Conservation (phyloP, 2,113 vertebrate species). For the Prunella fulvescens region DNA sequence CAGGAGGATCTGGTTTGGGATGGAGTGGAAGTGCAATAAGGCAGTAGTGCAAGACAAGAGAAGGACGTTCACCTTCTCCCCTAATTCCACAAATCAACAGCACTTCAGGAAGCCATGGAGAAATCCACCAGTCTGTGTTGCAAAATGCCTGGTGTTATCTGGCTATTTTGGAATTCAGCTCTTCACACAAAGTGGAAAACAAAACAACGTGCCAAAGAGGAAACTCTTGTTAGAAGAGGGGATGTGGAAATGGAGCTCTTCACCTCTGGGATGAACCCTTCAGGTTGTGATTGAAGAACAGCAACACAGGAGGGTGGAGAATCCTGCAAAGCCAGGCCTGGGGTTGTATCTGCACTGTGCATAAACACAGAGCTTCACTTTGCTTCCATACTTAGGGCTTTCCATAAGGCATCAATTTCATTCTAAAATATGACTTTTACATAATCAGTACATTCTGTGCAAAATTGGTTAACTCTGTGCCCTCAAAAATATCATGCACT, state of each 20-base stretch:
- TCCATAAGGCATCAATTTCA: background rate
- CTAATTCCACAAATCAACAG: background rate
- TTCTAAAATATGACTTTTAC: background rate
- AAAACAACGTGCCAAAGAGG: background rate
- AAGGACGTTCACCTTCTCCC: background rate
- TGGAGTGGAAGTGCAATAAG: background rate
- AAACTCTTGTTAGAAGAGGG: background rate
- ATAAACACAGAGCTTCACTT: background rate
- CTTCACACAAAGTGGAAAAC: background rate
- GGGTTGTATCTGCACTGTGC: background rate
- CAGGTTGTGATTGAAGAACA: background rate
- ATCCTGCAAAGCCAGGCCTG: background rate
- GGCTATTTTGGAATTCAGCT: background rate
- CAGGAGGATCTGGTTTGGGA: background rate
- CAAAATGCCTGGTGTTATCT: background rate
- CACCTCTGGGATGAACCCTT: background rate
- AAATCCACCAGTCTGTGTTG: background rate
- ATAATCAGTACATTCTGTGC: slow-evolving; percentile 17
- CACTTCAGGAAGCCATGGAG: background rate
- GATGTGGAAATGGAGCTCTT: background rate
- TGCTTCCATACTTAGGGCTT: background rate
- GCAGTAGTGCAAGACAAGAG: background rate
- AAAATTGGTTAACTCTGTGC: slow-evolving; percentile 14
- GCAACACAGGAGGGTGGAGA: background rate
- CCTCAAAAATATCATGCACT: slow-evolving; percentile 45